These are phyloP conservation scores for Xiphophorus birchmanni DNA, from an alignment of 2,797 vertebrate genomes.

Conservation along the genomic window DNA sequence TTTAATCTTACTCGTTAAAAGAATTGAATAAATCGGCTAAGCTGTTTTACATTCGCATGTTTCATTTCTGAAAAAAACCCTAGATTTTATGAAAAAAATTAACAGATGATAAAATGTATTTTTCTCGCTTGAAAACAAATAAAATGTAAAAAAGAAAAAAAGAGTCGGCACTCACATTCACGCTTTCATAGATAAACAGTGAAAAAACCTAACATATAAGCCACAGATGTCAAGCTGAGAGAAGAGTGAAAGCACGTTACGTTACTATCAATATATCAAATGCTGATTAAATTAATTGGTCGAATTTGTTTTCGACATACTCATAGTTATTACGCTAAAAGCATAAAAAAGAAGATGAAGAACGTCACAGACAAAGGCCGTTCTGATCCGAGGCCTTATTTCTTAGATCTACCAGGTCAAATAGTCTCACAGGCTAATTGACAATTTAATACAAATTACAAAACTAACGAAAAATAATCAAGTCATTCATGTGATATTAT, in stretches of 20 bases:
- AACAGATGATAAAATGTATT: neutral
- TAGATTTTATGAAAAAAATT: neutral
- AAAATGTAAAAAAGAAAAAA: neutral
- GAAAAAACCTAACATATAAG: slow-evolving; percentile 14
- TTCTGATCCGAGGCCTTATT: slow-evolving; percentile 25
- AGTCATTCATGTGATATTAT: neutral
- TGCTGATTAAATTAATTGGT: neutral
- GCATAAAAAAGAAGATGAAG: neutral
- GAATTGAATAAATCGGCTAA: neutral
- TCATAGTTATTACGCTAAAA: neutral
- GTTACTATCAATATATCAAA: neutral
- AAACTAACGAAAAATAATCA: neutral
- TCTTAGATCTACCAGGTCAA: neutral
- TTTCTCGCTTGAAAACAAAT: neutral
- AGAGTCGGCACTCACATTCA: neutral
- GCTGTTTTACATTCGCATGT: neutral
- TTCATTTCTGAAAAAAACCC: neutral
- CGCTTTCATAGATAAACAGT: neutral
- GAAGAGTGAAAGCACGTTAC: slow-evolving; percentile 34
- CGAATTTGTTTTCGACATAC: neutral
- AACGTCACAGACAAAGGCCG: slow-evolving; percentile 21
- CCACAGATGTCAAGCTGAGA: slow-evolving; percentile 4
- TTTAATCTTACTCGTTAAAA: neutral
- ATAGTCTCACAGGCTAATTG: accelerated
- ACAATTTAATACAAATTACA: too few relatives aligned